Base-by-base conservation (phyloP, 2,888 invertebrate species). In the Meliscaeva auricollis region DNA sequence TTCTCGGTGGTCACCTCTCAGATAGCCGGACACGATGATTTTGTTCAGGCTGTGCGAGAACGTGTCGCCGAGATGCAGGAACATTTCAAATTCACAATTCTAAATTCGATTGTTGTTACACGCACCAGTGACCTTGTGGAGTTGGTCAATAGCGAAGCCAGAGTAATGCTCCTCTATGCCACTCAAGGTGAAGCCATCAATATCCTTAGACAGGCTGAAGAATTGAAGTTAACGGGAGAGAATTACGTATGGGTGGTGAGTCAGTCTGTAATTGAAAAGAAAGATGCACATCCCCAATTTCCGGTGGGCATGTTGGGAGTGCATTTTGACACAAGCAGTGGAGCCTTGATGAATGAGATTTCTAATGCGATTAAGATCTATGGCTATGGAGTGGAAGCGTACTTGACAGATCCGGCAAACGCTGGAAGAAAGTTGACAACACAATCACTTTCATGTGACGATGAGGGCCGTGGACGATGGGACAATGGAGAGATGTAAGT, bases 221-320 rank as follows among this genome's bases (percentile, higher is more conserved):
- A 92, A 80, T 91, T 92, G 90, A 92, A 92, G 89, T 89, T 92
- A 68, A 92, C 92, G 26, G 92, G 92, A 3, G 97, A 98, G 92
- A 98, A 98, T 92, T 98, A 98, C 92, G 97, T 98, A 9, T 98
- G 98, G 98, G 97, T 98, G 78, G 98, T 98, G 20, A 98, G 98
- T 64, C 98, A 98, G 92, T 97, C 97, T 90, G 98, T 98, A 88
- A 96, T 98, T 80, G 96, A 96, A 89, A 96, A 96, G 88, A 94
- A 95, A 90, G 96, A 96, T 89, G 94, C 95, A 8, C 94, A 95
- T 30, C 93, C 94, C 66, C 95, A 97, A 91, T 98, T 98, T 92
- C 98, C 98, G 0, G 96, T 97, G 35, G 98, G 98, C 75, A 97
- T 98, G 97, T 93, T 98, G 68, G 98, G 98, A 79, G 97, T 98